Evolutionary conservation across 2,797 vertebrate genomes (phyloP).

Genomic region (Crypturellus tataupa): DNA sequence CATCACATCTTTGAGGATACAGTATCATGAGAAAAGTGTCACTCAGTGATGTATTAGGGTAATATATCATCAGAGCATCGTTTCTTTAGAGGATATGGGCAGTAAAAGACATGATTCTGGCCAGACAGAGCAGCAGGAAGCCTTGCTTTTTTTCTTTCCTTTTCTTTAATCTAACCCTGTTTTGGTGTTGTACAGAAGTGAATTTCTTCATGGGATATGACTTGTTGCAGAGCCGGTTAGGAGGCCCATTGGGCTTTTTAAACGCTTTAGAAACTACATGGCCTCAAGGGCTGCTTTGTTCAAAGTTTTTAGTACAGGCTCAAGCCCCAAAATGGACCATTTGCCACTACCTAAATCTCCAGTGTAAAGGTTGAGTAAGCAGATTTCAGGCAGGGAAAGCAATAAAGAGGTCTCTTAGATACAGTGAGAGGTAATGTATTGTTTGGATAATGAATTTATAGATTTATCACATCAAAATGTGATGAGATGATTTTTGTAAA

Average conservation of each 20-base stretch:
- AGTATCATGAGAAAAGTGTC: constrained; percentile 79
- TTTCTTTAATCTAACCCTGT: constrained; percentile 81
- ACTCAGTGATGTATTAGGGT: constrained; percentile 77
- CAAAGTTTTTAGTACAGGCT: constrained; percentile 45
- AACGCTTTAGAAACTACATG: constrained; percentile 76
- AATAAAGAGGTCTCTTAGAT: constrained; percentile 49
- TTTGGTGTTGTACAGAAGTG: constrained; percentile 81
- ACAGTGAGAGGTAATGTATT: neutral
- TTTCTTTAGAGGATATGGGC: constrained; percentile 78
- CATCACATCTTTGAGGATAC: constrained; percentile 78
- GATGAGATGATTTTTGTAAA: neutral
- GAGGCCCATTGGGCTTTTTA: constrained; percentile 83
- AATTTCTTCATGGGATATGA: constrained; percentile 86
- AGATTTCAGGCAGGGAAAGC: constrained; percentile 50
- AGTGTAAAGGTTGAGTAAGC: constrained; percentile 47
- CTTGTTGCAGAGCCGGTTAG: constrained; percentile 84
- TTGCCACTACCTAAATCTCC: constrained; percentile 63
- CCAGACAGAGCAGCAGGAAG: constrained; percentile 81
- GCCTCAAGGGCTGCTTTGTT: constrained; percentile 85
- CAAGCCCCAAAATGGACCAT: constrained; percentile 25
- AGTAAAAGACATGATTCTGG: constrained; percentile 80
- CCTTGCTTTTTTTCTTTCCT: constrained; percentile 71
- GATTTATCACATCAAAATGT: neutral
- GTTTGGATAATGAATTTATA: constrained; percentile 40
- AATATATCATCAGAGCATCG: constrained; percentile 79